A percentile compares a stretch with the other conserved stretches of the same genome.
phyloP scores from a whole-genome alignment of 1,140 invertebrate genomes.

The Stenopsyche tienmushanensis region DNA sequence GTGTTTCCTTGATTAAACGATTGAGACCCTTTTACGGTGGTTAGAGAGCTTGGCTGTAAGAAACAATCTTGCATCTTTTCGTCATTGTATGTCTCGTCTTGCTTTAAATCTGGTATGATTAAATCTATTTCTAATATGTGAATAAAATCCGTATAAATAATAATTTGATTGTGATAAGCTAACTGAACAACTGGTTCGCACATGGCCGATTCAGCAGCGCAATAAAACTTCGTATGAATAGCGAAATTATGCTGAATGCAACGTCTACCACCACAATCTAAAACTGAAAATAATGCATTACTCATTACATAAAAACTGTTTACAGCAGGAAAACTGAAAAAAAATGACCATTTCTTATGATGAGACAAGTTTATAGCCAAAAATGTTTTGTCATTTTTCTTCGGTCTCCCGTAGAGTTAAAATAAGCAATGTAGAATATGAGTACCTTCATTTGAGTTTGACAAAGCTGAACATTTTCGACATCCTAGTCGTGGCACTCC shows the following conservation, averaged over 20 bases:
- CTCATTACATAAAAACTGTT: neutral
- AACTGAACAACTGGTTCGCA: constrained; percentile 55
- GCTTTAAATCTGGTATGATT: constrained; percentile 50
- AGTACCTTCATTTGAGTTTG: constrained; percentile 50
- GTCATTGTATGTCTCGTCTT: constrained; percentile 45
- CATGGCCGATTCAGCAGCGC: constrained; percentile 53
- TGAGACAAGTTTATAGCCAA: no score
- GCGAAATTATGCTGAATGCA: constrained; percentile 56
- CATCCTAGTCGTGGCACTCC: constrained; percentile 55
- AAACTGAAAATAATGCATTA: constrained; percentile 21
- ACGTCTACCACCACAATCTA: constrained; percentile 47
- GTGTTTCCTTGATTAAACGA: neutral
- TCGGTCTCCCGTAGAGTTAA: neutral
- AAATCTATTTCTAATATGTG: constrained; percentile 57
- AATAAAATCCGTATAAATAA: constrained; percentile 56
- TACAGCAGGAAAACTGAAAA: neutral
- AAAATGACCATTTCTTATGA: neutral
- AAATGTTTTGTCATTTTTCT: neutral
- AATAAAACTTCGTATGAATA: constrained; percentile 56
- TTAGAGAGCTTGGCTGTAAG: neutral
- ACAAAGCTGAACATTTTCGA: constrained; percentile 51
- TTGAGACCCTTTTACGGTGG: neutral
- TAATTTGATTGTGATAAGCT: constrained; percentile 56
- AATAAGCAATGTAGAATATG: neutral
- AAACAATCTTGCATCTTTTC: constrained; percentile 40